Base-by-base conservation (phyloP, 2,888 invertebrate species). In the Lottia gigantea region DNA sequence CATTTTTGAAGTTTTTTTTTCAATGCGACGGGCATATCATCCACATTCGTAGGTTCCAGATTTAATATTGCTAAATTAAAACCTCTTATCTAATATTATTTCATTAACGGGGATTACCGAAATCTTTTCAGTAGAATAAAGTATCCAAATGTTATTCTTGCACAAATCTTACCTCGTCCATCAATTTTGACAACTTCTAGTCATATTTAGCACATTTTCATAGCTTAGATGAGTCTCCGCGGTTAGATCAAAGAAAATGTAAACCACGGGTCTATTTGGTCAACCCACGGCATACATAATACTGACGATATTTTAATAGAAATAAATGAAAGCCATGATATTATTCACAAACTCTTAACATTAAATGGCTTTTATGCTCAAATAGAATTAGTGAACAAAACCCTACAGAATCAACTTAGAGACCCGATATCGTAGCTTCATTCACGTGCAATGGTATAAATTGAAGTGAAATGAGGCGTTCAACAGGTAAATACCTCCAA, bases 261-360 rank as follows among this genome's bases (percentile, higher is more conserved):
- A 11, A 55, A 55, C 19, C 23, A 55, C 14, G 23, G 12, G 55
- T 23, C 55, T 55, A 55, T 55, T 55, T 55, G 55, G 19, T 23
- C 55, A 55, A 55, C 11, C 55, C 55, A 23, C 55, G 3, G 19
- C 19, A 19, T 23, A 19, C 55, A 55, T 55, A 55, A 55, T 55
- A 55, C 55, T 55, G 55, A 55, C 55, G 55, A 55, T 23, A 55
- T 55, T 55, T 55, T 55, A 55, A 55, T 55, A 55, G 55, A 55
- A 55, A 23, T 55, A 19, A 55, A 55, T 55, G 55, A 55, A 55
- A 55, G 55, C 55, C 55, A 12, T 23, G 55, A 55, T 23, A 55
- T 55, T 55, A 23, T 23, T 23, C 23, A 23, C 19, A 23, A 55
- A 55, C 55, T 55, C 23, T 55, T 55, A 55, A 55, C 55, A 55